These are phyloP conservation scores for Liodrosophila aerea DNA, from an alignment of 2,888 invertebrate genomes.

Conservation along the genomic window DNA sequence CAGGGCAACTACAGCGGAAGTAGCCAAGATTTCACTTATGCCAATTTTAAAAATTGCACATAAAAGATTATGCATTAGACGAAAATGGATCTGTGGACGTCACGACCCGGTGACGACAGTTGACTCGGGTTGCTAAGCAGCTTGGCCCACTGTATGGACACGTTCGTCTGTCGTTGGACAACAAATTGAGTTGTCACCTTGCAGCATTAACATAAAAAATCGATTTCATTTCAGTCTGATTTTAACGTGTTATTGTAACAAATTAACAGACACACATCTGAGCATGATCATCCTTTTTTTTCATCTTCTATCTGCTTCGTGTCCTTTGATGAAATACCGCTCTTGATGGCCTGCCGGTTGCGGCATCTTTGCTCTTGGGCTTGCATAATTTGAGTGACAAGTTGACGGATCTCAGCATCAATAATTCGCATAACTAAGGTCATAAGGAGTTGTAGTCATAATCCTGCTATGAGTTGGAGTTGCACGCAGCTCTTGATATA, in stretches of 20 bases:
- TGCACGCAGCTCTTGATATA: conserved; percentile 26
- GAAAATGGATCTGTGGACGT: conserved; percentile 35
- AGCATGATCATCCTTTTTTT: conserved; percentile 62
- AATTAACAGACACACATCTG: conserved; percentile 60
- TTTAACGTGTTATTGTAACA: conserved; percentile 71
- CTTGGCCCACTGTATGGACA: conserved; percentile 45
- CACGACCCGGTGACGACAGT: conserved; percentile 14
- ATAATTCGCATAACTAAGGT: background rate
- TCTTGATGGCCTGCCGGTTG: conserved; percentile 20
- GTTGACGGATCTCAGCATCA: conserved; percentile 43
- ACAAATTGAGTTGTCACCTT: conserved; percentile 73
- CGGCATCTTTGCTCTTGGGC: conserved; percentile 25
- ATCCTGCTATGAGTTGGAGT: conserved; percentile 19
- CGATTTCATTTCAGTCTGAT: conserved; percentile 47
- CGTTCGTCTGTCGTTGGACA: conserved; percentile 43
- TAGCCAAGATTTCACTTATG: conserved; percentile 31
- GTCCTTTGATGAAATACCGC: conserved; percentile 9
- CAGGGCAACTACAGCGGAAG: conserved; percentile 43
- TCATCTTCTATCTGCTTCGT: background rate
- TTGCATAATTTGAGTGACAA: conserved; percentile 58
- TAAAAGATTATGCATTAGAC: background rate
- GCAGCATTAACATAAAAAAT: conserved; percentile 71
- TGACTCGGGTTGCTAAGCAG: conserved; percentile 52
- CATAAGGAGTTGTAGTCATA: conserved; percentile 18
- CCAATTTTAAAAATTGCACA: conserved; percentile 18